Evolutionary conservation across 2,113 vertebrate species (phyloP), one percentile per base, ranked within the genome.

Genomic region (Plecotus auritus): DNA sequence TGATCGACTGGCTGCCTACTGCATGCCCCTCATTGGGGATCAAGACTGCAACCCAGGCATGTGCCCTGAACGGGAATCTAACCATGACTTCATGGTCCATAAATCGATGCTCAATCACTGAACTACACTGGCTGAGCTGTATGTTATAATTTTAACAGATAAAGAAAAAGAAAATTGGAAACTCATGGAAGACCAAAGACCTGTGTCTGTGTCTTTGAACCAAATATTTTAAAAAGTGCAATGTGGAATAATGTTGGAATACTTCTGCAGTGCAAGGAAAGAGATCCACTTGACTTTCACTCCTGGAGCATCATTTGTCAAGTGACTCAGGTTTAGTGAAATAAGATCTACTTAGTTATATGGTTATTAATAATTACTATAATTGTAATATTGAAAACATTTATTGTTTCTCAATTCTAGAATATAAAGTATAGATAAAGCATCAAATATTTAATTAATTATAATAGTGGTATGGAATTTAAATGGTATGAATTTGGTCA

Each of bases 151-250:
- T 51, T 89, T 88, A 20, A 40, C 69, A 96, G 13, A 49, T 83
- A 51, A 89, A 10, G 32, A 17, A 88, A 90, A 87, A 47, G 17
- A 92, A 94, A 81, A 89, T 45, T 66, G 54, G 45, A 90, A 82
- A 73, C 40, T 90, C 72, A 2, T 20, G 26, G 49, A 90, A 76
- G 12, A 49, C 37, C n/a, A 49, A 90, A 85, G n/a, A 49, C 16
- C 1, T n/a, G 1, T 51, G 9, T 47, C 2, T n/a, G 1, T 49
- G 7, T 47, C 2, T 20, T 8, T 11, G 6, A 30, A 40, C 35
- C 12, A 82, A 86, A 81, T 51, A 66, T 45, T 26, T 4, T 89
- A 72, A 80, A 72, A 72, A 56, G 22, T 30, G 23, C 9, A 42
- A 10, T 3, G 16, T 26, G 17, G 37, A 67, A 18, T n/a, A 40